A percentile compares a stretch with the other conserved stretches of the same genome.
phyloP scores from a whole-genome alignment of 64 coral and sea anemone genomes.

The Actinia tenebrosa region DNA sequence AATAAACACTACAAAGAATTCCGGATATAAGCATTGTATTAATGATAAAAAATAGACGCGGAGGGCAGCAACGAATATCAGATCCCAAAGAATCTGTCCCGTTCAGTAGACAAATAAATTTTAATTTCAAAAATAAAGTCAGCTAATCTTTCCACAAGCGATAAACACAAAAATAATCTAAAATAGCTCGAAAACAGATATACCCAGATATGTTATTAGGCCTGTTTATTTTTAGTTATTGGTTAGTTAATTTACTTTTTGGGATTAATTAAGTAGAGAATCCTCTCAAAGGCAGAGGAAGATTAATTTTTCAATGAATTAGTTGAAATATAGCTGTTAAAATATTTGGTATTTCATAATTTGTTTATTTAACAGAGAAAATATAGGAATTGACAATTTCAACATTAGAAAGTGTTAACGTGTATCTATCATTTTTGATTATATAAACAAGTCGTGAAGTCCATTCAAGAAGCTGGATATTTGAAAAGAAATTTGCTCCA shows the following conservation, averaged over 20 bases:
- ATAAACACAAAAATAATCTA: slow-evolving; percentile 2
- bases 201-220: background rate
- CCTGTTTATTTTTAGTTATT: background rate
- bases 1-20: background rate
- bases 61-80: background rate
- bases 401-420: background rate
- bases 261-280: background rate
- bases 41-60: background rate
- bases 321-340: background rate
- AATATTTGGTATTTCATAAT: background rate
- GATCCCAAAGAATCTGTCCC: background rate
- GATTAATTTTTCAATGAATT: background rate
- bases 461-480: too few relatives aligned
- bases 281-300: background rate
- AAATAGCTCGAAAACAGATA: background rate
- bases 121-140: slow-evolving; percentile 2
- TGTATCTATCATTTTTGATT: background rate
- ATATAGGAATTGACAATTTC: background rate
- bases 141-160: background rate
- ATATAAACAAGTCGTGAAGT: background rate
- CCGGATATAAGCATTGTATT: background rate
- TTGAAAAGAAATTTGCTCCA: too few relatives aligned
- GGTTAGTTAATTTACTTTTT: background rate
- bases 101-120: background rate
- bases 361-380: background rate